Base-by-base conservation (phyloP, 2,113 vertebrate genomes). In the Penelope pileata region DNA sequence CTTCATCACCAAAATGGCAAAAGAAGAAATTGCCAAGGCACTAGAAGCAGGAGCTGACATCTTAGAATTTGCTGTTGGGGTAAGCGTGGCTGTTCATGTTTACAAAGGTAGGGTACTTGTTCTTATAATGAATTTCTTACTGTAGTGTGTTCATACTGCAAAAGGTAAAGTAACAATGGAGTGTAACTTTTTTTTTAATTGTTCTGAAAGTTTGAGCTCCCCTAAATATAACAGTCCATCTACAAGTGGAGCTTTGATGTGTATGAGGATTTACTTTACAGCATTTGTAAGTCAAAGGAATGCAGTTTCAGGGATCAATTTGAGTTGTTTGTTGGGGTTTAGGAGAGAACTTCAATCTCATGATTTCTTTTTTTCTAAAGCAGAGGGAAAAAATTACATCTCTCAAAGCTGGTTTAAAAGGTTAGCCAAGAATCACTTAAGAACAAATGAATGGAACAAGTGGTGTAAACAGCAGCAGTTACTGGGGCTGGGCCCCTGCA, bases 1-100 rank as follows among this genome's bases (percentile, higher is more conserved):
- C 96, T 99, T 99, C 97, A 99, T 99, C 97, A 99, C 99, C 91
- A 99, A 99, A 97, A 96, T 99, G 98, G 96, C 98, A 24, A 99
- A 99, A 94, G 99, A 99, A 72, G 99, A 99, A 87, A 99, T 97
- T 2, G 99, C 98, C 7, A 90, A 97, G 4, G 98, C 98, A 3
- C 80, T 99, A 94, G 97, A 98, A 14, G 95, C 94, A 9, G 99
- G 99, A 76, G 92, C 93, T 1, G 97, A 99, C 80, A 94, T 99
- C 4, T 62, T 86, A 5, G 98, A 98, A 40, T 99, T 99, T 67
- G 98, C 99, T 26, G 99, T 99, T 10, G 99, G 99, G 98, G 99
- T 99, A 97, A 98, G 98, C 60, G 5, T 62, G n/a, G 17, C 30
- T 53, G 34, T 12, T 47, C 45, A 54, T 22, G 23, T 27, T 36